phyloP scores from a whole-genome alignment of 2,888 invertebrate species.

The Morpho helenor region DNA sequence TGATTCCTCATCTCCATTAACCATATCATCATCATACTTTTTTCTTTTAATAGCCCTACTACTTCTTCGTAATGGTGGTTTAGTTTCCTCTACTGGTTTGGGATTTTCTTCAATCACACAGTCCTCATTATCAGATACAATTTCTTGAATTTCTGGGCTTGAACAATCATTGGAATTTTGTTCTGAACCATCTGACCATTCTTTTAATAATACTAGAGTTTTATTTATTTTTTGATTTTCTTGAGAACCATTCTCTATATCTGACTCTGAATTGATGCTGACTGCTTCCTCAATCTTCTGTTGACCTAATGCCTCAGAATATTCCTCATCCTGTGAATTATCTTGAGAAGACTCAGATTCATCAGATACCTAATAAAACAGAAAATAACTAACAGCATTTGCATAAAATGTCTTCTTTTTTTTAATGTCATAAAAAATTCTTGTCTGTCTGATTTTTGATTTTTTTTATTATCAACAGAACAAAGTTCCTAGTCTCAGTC shows the following conservation, averaged over 20 bases:
- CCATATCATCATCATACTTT: constrained; percentile 73
- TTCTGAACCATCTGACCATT: constrained; percentile 41
- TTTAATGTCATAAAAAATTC: neutral
- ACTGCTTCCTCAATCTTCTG: constrained; percentile 53
- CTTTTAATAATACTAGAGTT: constrained; percentile 42
- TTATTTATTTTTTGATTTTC: constrained; percentile 38
- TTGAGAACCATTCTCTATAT: constrained; percentile 45
- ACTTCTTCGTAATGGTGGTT: constrained; percentile 49
- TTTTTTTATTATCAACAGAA: too few relatives aligned
- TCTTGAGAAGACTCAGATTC: constrained; percentile 45
- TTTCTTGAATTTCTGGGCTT: constrained; percentile 60
- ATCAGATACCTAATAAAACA: constrained; percentile 39
- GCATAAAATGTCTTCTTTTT: neutral
- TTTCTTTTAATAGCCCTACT: constrained; percentile 73
- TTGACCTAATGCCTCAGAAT: constrained; percentile 36
- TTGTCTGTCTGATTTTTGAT: too few relatives aligned
- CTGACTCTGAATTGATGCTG: constrained; percentile 61
- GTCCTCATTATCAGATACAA: constrained; percentile 73
- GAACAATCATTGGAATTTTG: constrained; percentile 37
- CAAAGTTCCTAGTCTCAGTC: too few relatives aligned
- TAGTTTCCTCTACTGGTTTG: constrained; percentile 32
- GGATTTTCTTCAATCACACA: constrained; percentile 44
- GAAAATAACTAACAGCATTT: neutral
- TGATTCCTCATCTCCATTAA: constrained; percentile 78
- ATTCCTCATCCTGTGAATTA: constrained; percentile 25